These are phyloP conservation scores for Apistogramma diplotaenia DNA, from an alignment of 2,113 vertebrate species.

Conservation along the genomic window DNA sequence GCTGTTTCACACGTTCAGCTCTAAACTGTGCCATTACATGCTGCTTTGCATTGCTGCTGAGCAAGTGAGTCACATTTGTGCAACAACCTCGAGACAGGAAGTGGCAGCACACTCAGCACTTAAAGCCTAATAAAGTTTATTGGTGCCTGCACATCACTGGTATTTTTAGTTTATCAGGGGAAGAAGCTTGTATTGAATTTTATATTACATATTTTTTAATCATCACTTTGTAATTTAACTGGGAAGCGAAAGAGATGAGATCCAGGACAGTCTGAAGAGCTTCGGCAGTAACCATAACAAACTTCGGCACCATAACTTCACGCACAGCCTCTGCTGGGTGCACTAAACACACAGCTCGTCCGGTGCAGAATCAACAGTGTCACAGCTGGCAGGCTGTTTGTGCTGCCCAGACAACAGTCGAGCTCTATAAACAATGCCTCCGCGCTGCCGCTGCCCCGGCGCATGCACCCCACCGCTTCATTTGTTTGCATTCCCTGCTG, in stretches of 20 bases:
- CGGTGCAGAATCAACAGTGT: constrained; percentile 64
- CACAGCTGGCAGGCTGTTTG: constrained; percentile 72
- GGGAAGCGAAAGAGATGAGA: neutral
- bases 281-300: constrained; percentile 11
- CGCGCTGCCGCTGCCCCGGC: neutral
- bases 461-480: constrained; percentile 4
- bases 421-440: constrained; percentile 60
- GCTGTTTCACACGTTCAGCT: constrained; percentile 29
- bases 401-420: constrained; percentile 49
- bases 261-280: neutral
- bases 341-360: constrained; percentile 46
- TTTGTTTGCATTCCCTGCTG: constrained; percentile 70
- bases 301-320: constrained; percentile 10
- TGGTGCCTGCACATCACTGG: neutral
- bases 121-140: neutral
- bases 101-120: constrained; percentile 24
- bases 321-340: constrained; percentile 13
- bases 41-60: constrained; percentile 28
- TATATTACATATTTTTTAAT: no score
- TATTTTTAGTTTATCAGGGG: neutral
- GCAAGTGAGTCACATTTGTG: constrained; percentile 41
- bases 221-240: neutral
- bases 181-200: neutral
- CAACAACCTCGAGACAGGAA: constrained; percentile 48
- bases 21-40: constrained; percentile 17